These are phyloP conservation scores for Columba livia DNA, from an alignment of 2,113 vertebrate genomes.

Conservation along the genomic window DNA sequence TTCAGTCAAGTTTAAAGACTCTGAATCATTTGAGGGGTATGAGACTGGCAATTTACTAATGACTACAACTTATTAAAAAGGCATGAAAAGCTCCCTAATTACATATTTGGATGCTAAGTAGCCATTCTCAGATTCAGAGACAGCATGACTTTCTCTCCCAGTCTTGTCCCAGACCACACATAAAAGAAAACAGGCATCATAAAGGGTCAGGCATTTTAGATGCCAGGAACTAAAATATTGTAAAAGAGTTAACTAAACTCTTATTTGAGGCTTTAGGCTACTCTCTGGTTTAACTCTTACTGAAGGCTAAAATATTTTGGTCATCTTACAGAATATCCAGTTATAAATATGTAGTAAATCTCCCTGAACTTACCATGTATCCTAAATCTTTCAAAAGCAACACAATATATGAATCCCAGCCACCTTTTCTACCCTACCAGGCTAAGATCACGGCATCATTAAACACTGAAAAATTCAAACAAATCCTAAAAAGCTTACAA, in stretches of 20 bases:
- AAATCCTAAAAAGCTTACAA: neutral
- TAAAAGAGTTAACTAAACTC: neutral
- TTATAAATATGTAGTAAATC: neutral
- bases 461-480: neutral
- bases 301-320: neutral
- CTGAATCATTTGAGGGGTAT: conserved; percentile 52
- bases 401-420: neutral
- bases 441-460: neutral
- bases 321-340: neutral
- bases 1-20: conserved; percentile 65
- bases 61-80: conserved; percentile 69
- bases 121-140: conserved; percentile 49
- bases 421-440: neutral
- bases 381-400: neutral
- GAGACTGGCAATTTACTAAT: conserved; percentile 69
- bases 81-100: conserved; percentile 65
- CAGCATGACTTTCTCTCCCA: conserved; percentile 58
- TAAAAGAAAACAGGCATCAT: conserved; percentile 42
- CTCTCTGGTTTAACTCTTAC: neutral
- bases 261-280: neutral
- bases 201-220: neutral
- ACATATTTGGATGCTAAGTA: conserved; percentile 66
- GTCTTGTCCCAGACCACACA: conserved; percentile 48
- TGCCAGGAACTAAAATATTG: neutral
- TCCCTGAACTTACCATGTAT: neutral